Evolutionary conservation across 2,113 vertebrate species (phyloP).

Genomic region (Vanacampus margaritifer): DNA sequence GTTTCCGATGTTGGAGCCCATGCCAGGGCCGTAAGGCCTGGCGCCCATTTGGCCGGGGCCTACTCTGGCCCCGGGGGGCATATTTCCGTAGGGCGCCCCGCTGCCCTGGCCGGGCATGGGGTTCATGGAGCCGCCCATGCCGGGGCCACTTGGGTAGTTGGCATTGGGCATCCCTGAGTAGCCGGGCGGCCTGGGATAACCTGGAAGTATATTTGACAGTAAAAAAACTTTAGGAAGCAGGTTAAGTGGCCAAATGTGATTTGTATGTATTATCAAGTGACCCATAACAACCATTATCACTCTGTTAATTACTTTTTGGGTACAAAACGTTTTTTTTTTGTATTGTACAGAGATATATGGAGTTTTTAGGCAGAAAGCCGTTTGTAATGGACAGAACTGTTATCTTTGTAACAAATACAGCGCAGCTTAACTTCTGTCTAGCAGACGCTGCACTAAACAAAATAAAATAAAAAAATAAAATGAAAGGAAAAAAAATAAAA

Average conservation of each 20-base stretch:
- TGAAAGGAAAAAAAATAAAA: too few relatives aligned
- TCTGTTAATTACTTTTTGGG: too few relatives aligned
- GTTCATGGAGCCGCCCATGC: constrained; percentile 84
- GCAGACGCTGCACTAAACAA: too few relatives aligned
- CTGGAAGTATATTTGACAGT: constrained; percentile 54
- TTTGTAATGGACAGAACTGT: too few relatives aligned
- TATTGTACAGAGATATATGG: too few relatives aligned
- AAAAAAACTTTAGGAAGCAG: not conserved
- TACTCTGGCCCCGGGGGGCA: constrained; percentile 88
- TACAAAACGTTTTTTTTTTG: too few relatives aligned
- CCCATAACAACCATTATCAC: too few relatives aligned
- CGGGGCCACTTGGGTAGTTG: constrained; percentile 86
- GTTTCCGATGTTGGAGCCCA: constrained; percentile 86
- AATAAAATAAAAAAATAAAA: too few relatives aligned
- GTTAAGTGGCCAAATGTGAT: not conserved
- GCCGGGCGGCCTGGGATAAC: constrained; percentile 90
- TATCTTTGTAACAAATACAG: too few relatives aligned
- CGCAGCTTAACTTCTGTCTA: too few relatives aligned
- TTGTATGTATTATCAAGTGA: too few relatives aligned
- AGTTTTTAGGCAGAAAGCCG: too few relatives aligned
- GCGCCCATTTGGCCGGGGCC: constrained; percentile 85
- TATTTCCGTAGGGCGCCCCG: constrained; percentile 81
- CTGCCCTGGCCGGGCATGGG: constrained; percentile 88
- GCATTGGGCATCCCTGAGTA: constrained; percentile 93
- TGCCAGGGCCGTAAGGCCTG: constrained; percentile 83